phyloP scores from a whole-genome alignment of 2,888 invertebrate genomes.

The Thalpophila matura region DNA sequence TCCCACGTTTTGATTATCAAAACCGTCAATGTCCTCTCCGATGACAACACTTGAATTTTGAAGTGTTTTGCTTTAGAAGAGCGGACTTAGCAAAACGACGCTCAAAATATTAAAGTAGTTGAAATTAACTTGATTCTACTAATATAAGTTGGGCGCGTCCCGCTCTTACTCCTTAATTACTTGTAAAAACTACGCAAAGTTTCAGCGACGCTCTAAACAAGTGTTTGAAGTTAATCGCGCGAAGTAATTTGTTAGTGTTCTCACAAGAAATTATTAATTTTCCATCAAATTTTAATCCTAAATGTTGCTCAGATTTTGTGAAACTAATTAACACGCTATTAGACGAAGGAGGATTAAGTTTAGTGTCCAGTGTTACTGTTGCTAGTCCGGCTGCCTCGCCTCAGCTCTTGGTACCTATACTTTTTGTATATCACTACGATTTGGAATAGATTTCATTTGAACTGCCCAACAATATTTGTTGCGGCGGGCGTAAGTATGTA shows the following conservation, averaged over 20 bases:
- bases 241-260: slow-evolving; percentile 18
- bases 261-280: slow-evolving; percentile 6
- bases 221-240: slow-evolving; percentile 7
- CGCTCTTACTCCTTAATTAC: slow-evolving; percentile 4
- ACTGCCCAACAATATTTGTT: too few species aligned
- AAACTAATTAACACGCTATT: slow-evolving; percentile 11
- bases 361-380: too few species aligned
- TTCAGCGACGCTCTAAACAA: slow-evolving; percentile 6
- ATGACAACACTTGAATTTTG: neutral
- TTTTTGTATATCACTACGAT: too few species aligned
- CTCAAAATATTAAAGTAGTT: neutral
- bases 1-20: too few species aligned
- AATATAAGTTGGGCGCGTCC: neutral
- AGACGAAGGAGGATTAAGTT: neutral
- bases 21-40: neutral
- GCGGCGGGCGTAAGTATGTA: too few species aligned
- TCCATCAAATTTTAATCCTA: slow-evolving; percentile 7
- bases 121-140: neutral
- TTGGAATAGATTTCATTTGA: too few species aligned
- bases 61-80: too few species aligned
- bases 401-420: too few species aligned
- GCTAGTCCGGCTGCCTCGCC: too few species aligned
- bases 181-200: slow-evolving; percentile 22
- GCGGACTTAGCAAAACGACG: neutral
- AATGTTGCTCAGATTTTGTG: slow-evolving; percentile 6